Percentiles rank a stretch among this genome's conserved stretches.
phyloP scores from a whole-genome alignment of 23 tunicate genomes.

The Botrylloides violaceus region DNA sequence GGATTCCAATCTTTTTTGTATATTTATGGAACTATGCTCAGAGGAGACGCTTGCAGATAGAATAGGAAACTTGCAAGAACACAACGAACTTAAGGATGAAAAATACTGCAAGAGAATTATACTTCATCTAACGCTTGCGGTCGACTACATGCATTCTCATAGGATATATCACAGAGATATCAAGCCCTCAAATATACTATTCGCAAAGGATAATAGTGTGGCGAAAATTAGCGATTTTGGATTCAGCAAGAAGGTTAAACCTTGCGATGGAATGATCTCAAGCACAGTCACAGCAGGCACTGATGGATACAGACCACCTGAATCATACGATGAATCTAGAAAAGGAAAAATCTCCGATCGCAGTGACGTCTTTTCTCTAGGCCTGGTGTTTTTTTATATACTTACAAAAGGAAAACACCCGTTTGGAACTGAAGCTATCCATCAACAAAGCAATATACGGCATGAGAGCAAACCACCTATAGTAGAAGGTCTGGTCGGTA shows the following conservation, averaged over 20 bases:
- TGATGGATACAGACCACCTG: neutral
- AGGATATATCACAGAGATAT: neutral
- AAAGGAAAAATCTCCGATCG: neutral
- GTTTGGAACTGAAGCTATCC: neutral
- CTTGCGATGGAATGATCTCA: neutral
- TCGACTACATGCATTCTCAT: neutral
- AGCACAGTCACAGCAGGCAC: neutral
- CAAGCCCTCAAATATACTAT: neutral
- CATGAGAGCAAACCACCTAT: neutral
- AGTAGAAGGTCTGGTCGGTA: neutral
- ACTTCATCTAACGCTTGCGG: neutral
- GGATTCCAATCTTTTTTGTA: neutral
- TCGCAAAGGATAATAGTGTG: neutral
- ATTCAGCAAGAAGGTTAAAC: neutral
- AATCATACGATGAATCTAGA: neutral
- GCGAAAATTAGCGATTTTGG: neutral
- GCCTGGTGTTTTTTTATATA: neutral
- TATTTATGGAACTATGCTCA: neutral
- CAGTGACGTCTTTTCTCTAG: neutral
- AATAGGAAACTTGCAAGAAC: neutral
- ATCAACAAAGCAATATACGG: neutral
- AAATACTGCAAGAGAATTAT: neutral
- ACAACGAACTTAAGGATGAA: neutral
- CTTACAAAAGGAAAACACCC: neutral
- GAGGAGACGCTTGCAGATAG: neutral